phyloP scores from a whole-genome alignment of 2,888 invertebrate species.

The Drosophila gaucha region DNA sequence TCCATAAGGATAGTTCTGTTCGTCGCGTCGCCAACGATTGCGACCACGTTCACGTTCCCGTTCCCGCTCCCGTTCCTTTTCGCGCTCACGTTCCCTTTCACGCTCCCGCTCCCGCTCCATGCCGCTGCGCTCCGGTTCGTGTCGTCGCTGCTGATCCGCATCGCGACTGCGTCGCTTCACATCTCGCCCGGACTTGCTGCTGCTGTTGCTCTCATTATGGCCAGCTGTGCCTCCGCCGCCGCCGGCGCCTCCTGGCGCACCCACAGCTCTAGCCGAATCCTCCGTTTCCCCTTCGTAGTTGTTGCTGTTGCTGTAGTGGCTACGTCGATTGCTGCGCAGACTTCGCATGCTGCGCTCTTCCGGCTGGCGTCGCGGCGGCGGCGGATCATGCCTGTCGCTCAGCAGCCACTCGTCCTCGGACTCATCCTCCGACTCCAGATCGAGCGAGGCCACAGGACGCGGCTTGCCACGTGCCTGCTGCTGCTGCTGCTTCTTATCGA shows the following conservation, averaged over 20 bases:
- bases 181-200: slow-evolving; percentile 51
- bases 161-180: slow-evolving; percentile 56
- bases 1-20: slow-evolving; percentile 48
- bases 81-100: slow-evolving; percentile 16
- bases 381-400: slow-evolving; percentile 67
- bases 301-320: slow-evolving; percentile 74
- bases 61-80: slow-evolving; percentile 27
- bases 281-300: slow-evolving; percentile 90
- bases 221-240: slow-evolving; percentile 25
- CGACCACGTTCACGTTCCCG: slow-evolving; percentile 45
- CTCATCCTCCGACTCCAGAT: slow-evolving; percentile 82
- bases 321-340: slow-evolving; percentile 59
- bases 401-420: slow-evolving; percentile 66
- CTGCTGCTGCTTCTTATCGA: slow-evolving; percentile 58
- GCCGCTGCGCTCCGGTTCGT: slow-evolving; percentile 33
- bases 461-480: slow-evolving; percentile 29
- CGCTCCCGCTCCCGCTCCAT: slow-evolving; percentile 41
- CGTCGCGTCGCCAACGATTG: slow-evolving; percentile 66
- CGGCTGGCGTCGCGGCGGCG: slow-evolving; percentile 80
- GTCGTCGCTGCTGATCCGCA: slow-evolving; percentile 24
- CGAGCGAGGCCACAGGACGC: slow-evolving; percentile 52
- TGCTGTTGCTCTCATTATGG: slow-evolving; percentile 43
- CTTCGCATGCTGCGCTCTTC: slow-evolving; percentile 64
- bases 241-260: slow-evolving; percentile 62
- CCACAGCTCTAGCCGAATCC: slow-evolving; percentile 78